Base-by-base conservation (phyloP, 2,113 vertebrate species). In the Microcebus murinus region DNA sequence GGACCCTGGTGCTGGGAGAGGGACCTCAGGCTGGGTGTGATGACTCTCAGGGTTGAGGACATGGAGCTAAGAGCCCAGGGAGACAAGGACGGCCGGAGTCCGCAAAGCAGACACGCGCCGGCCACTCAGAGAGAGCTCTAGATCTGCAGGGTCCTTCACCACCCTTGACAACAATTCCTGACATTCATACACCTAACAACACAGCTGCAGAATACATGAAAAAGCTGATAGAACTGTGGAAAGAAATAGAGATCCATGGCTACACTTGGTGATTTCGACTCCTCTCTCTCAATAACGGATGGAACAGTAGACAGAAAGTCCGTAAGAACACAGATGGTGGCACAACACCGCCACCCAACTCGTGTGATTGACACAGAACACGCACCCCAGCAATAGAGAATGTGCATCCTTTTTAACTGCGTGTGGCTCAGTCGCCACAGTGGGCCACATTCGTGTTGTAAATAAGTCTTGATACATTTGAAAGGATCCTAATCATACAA, bases 1-100 rank as follows among this genome's bases (percentile, higher is more conserved):
- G 21, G 81, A 10, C 14, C 0, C 2, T 4, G 8, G 3, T 0
- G 1, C 27, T 34, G 73, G 52, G 6, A 1, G 34, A 12, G 18
- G 23, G 13, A 10, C 34, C 23, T 0, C 3, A 9, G 15, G 4
- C 71, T 4, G 14, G n/a, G 27, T 0, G 15, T 1, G n/a, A 29
- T 4, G 36, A 59, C 0, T 0, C 21, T 18, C 34, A 34, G 74
- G 31, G 39, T 1, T 55, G 21, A 34, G 55, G 25, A 52, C 29
- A 21, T 21, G 34, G 76, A n/a, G 76, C 76, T 55, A n/a, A 52
- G 20, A 52, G 50, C n/a, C 50, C 76, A 79, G 31, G 50, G 11
- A 55, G 50, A 79, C 34, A 55, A 79, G 12, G 74, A 77, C 1
- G 3, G 15, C 18, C 4, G 4, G 73, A 76, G 42, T 18, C 29